phyloP scores from a whole-genome alignment of 2,113 vertebrate species.

The Nesogale talazaci region DNA sequence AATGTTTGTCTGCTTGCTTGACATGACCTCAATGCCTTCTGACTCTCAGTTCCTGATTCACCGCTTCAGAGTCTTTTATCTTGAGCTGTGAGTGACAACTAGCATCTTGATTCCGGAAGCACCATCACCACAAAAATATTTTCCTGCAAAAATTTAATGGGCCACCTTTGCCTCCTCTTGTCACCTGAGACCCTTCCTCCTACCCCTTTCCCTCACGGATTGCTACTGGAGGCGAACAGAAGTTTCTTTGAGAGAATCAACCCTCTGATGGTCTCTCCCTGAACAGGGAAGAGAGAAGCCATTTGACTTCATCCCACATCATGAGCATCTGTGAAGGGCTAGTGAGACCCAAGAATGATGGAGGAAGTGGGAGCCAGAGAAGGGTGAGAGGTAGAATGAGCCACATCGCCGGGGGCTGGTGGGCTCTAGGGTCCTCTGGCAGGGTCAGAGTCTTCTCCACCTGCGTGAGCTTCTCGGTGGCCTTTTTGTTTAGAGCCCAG shows the following conservation, averaged over 20 bases:
- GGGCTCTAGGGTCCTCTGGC: not conserved
- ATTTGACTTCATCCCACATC: accelerated
- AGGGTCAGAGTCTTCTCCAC: not conserved
- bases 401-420: not conserved
- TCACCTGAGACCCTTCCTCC: not conserved
- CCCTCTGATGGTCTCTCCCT: not conserved
- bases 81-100: not conserved
- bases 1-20: not conserved
- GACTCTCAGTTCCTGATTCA: not conserved
- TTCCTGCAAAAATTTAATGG: not conserved
- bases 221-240: not conserved
- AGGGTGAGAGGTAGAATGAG: not conserved
- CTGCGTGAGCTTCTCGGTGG: not conserved
- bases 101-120: not conserved
- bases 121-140: not conserved
- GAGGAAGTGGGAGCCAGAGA: not conserved
- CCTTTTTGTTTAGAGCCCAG: conserved; percentile 50
- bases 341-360: not conserved
- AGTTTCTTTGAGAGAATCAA: not conserved
- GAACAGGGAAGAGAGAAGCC: not conserved
- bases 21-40: not conserved
- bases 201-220: not conserved
- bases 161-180: not conserved
- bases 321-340: not conserved
- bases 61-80: not conserved